Base-by-base conservation (phyloP, 1,140 invertebrate species). In the Lepidotrigona ventralis region DNA sequence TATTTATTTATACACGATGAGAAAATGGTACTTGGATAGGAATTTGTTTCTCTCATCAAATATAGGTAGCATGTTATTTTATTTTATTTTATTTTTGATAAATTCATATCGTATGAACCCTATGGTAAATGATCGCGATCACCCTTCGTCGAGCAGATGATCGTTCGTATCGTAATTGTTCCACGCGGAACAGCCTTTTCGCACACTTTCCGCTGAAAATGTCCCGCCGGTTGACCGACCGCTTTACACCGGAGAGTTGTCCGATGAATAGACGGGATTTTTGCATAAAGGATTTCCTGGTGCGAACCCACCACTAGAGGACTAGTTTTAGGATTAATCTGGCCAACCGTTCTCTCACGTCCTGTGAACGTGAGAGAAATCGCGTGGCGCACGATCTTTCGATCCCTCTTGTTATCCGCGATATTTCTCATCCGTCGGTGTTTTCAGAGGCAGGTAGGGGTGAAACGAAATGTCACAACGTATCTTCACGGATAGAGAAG, bases 241-340 rank as follows among this genome's bases (percentile, higher is more conserved):
- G 60, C 63, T 60, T 70, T 26, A 17, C n/a, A 82, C 66, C 68
- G n/a, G 46, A 86, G 73, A 75, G 73, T 33, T 53, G n/a, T n/a
- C 19, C 53, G 51, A 83, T 81, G 87, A 88, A 89, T 88, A 33
- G 84, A 53, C 81, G 71, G 86, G 86, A 86, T 79, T 89, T 86
- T 86, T 89, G 81, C 84, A 89, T 88, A 88, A 89, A 89, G 84
- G 84, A 75, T 68, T 81, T 74, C 70, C 82, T 79, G 68, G 72
- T 53, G n/a, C 33, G 21, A 19, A 3, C 0, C 39, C 8, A 29
- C 64, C 21, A 51, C 33, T 46, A 46, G n/a, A 60, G 51, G 60
- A 69, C 64, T 63, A 81, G 82, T 81, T 81, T 87, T 64, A 39
- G 69, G 86, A 88, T 86, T 87, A 88, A 88, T 84, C 80, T 72